These are phyloP conservation scores for Nycticebus coucang DNA, from an alignment of 2,113 vertebrate genomes.

Conservation along the genomic window DNA sequence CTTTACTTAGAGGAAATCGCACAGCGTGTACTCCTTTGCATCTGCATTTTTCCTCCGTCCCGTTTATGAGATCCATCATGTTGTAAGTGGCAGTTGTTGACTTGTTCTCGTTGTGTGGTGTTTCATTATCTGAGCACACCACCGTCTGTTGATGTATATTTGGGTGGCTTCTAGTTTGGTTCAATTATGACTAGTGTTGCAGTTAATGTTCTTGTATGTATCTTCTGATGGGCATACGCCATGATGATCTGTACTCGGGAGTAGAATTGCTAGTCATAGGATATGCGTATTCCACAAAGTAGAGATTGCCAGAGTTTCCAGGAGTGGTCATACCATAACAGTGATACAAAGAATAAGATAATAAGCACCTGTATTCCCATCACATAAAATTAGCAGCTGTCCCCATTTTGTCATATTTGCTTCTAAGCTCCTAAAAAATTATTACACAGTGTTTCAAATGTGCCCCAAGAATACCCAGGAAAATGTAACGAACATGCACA, in stretches of 20 bases:
- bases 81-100: not conserved
- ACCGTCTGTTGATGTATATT: not conserved
- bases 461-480: not conserved
- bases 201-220: not conserved
- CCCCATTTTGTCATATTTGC: not conserved
- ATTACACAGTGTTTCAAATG: not conserved
- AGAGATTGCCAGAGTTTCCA: not conserved
- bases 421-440: not conserved
- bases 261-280: not conserved
- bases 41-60: not conserved
- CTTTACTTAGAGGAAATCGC: not conserved
- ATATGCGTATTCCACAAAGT: rapidly evolving
- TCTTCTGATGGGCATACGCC: not conserved
- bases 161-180: not conserved
- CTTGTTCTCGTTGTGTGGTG: not conserved
- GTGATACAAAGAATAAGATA: not conserved
- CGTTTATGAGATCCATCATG: not conserved
- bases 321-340: not conserved
- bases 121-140: not conserved
- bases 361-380: not conserved
- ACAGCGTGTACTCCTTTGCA: not conserved
- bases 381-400: not conserved
- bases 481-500: not conserved
- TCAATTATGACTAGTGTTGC: not conserved
- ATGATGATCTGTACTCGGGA: rapidly evolving